These are phyloP conservation scores for Telenomus remus DNA, from an alignment of 1,140 invertebrate species.

Conservation along the genomic window DNA sequence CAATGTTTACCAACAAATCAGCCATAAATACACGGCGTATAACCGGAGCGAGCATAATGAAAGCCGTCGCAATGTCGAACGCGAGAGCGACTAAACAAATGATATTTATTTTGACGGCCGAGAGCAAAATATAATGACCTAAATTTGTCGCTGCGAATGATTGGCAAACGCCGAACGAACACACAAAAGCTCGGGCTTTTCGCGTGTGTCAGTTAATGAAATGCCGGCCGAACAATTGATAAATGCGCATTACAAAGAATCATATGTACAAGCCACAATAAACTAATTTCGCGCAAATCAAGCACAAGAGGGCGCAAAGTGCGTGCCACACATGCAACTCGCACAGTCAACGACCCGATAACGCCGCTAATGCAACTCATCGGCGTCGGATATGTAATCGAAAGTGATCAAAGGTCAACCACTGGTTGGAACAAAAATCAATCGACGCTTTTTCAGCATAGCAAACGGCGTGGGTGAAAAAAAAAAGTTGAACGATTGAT, in stretches of 20 bases:
- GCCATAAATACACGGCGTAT: background rate
- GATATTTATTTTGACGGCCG: constrained; percentile 17
- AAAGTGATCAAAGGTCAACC: constrained; percentile 67
- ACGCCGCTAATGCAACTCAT: constrained; percentile 68
- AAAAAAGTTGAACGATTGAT: constrained; percentile 32
- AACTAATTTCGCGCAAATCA: constrained; percentile 50
- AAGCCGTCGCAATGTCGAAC: background rate
- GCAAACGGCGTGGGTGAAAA: constrained; percentile 30
- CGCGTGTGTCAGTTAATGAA: constrained; percentile 28
- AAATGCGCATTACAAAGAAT: constrained; percentile 52
- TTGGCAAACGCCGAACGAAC: constrained; percentile 5
- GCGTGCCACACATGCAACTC: constrained; percentile 8
- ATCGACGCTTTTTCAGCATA: constrained; percentile 54
- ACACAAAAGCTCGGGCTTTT: too few relatives aligned
- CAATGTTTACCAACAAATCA: background rate
- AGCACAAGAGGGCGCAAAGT: constrained; percentile 54
- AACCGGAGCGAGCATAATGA: background rate
- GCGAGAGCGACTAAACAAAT: too few relatives aligned
- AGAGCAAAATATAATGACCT: constrained; percentile 33
- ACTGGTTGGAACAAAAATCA: constrained; percentile 58
- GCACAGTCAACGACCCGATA: constrained; percentile 62
- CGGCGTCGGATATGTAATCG: constrained; percentile 62
- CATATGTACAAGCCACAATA: constrained; percentile 51
- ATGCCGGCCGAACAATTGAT: constrained; percentile 40
- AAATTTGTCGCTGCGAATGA: constrained; percentile 37